Evolutionary conservation across 2,113 vertebrate genomes (phyloP), one percentile per base, ranked within the genome.

Genomic region (Bothrops jararaca): DNA sequence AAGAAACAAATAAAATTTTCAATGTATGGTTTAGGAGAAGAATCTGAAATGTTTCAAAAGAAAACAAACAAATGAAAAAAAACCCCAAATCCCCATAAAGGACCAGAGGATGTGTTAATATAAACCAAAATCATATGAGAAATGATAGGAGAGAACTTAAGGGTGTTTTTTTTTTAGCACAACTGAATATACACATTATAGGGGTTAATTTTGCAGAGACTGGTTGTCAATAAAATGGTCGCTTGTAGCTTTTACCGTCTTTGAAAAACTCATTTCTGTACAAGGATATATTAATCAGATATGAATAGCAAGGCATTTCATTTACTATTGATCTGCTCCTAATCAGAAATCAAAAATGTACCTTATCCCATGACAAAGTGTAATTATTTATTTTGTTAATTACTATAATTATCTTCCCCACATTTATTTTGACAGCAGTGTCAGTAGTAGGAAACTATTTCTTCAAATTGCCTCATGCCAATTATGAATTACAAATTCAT

Each of bases 301-400:
- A 95, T 22, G 52, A 96, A 95, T 74, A 95, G 89, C 10, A 58
- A 97, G 87, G 74, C 91, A 95, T 96, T 96, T 96, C 91, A 94
- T 96, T 96, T 96, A 94, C 69, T 97, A 97, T 97, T 94, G 97
- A 97, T 97, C 95, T 92, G 88, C 86, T 95, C 86, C 94, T 95
- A 96, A 97, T 96, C 96, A 97, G 94, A 97, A 98, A 96, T 95
- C 95, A 96, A 96, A 80, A 97, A 85, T 94, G 95, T 98, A 96
- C 87, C 93, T 96, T 96, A 96, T 92, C 95, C 95, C 95, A 94
- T 95, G 96, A 97, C 95, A 97, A 97, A 97, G 91, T 96, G 53
- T 95, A 98, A 97, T 97, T 95, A 97, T 97, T 94, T 96, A 91
- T 97, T 97, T 97, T 95, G 94, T 97, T 98, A 98, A 98, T 98